These are phyloP conservation scores for Pipistrellus nathusii DNA, from an alignment of 2,797 vertebrate species.

Conservation along the genomic window DNA sequence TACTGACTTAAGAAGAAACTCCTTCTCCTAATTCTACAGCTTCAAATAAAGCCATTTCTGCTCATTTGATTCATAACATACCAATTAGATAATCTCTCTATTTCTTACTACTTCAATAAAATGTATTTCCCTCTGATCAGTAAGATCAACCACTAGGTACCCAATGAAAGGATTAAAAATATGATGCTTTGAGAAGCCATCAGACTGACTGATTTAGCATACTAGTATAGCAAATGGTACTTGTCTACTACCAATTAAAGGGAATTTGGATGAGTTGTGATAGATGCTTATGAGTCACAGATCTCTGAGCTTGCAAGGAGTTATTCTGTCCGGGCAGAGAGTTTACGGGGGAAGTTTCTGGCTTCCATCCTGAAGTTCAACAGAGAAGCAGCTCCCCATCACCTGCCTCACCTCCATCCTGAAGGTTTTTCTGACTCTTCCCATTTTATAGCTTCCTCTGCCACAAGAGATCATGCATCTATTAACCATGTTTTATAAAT, in stretches of 20 bases:
- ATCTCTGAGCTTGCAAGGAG: background rate
- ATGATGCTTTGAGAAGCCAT: background rate
- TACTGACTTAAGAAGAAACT: background rate
- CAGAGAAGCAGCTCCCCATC: background rate
- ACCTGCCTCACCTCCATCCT: background rate
- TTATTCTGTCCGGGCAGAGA: background rate
- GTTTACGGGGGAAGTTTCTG: background rate
- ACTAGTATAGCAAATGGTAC: background rate
- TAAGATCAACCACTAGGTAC: background rate
- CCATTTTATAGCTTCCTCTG: background rate
- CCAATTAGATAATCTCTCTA: background rate
- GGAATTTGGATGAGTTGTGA: background rate
- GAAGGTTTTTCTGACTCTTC: background rate
- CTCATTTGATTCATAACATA: background rate
- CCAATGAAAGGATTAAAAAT: background rate
- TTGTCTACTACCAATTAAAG: background rate
- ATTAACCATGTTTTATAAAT: background rate
- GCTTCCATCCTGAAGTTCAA: background rate
- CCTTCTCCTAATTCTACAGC: conserved; percentile 24
- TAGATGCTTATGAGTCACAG: background rate
- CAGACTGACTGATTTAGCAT: background rate
- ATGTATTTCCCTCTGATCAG: background rate
- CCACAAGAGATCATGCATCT: conserved; percentile 60
- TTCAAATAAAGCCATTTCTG: background rate
- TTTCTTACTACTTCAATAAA: conserved; percentile 56